These are phyloP conservation scores for Seira ritae DNA, from an alignment of 2,888 invertebrate species.

Conservation along the genomic window DNA sequence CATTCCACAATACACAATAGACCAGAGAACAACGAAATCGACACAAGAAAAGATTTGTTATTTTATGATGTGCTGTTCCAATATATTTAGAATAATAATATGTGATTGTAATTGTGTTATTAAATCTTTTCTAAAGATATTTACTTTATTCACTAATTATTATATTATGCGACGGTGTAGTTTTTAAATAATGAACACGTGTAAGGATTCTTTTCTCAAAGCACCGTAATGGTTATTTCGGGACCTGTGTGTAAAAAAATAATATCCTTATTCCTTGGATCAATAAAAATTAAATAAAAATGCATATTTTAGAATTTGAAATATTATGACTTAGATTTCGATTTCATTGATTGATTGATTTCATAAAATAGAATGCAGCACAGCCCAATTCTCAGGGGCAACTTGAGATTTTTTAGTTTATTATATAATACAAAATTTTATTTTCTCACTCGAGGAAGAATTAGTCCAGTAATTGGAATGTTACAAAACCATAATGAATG, in stretches of 20 bases:
- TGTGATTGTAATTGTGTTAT: neutral
- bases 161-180: neutral
- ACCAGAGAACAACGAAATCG: constrained; percentile 3
- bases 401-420: neutral
- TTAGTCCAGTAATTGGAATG: constrained; percentile 7
- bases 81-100: neutral
- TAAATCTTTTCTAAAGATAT: neutral
- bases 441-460: neutral
- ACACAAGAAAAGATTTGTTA: neutral
- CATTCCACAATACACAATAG: constrained; percentile 10
- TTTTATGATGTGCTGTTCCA: constrained; percentile 5
- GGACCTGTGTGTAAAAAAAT: constrained; percentile 52
- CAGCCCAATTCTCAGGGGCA: too few species aligned
- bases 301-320: neutral
- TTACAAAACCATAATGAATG: neutral
- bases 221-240: constrained; percentile 54
- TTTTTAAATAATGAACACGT: neutral
- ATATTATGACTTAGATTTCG: neutral
- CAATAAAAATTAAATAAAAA: neutral
- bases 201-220: neutral
- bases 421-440: neutral
- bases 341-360: too few species aligned
- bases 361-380: too few species aligned
- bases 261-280: constrained; percentile 26
- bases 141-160: neutral